Base-by-base conservation (phyloP, 2,888 invertebrate genomes). In the Drosophila austrosaltans region DNA sequence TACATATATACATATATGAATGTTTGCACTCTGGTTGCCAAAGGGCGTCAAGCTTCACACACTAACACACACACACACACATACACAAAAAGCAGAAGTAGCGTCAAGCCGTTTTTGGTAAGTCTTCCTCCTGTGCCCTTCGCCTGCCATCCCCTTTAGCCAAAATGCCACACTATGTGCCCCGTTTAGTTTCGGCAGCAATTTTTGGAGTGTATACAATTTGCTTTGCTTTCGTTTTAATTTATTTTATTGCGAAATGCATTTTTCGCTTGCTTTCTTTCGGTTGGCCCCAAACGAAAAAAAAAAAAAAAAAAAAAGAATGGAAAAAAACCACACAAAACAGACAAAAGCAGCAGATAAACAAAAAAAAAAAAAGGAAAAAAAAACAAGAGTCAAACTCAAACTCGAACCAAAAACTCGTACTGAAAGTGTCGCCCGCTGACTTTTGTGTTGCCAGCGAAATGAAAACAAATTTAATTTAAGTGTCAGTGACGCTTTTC, bases 401-500 rank as follows among this genome's bases (percentile, higher is more conserved):
- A 4, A 28, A 28, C 39, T 53, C 53, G 42, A 56, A 44, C 20
- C 58, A 42, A 40, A 40, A 76, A 69, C 63, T 39, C 59, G 63
- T 63, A 65, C 64, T 69, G 67, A 87, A 85, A 82, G 73, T 82
- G 82, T 87, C 86, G 86, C 77, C 66, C 63, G 87, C 77, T 80
- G 83, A 80, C 83, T 83, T 79, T 82, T 65, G 48, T 48, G 48
- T 48, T 61, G 69, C 65, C 66, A 60, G 53, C 72, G 62, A 72
- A 82, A 81, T 85, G 77, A 82, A 85, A 82, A 85, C 88, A 82
- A 82, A 82, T 82, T 85, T 82, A 87, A 82, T 82, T 82, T 82
- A 82, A 82, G 82, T 82, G 82, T 82, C 82, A 82, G 88, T 85
- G 82, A 87, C 82, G 82, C 77, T 87, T 82, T 82, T 85, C 86